Percentiles rank a stretch among this genome's conserved stretches.
Conservation (phyloP, 2,888 invertebrate genomes). For the Subacronicta megacephala region DNA sequence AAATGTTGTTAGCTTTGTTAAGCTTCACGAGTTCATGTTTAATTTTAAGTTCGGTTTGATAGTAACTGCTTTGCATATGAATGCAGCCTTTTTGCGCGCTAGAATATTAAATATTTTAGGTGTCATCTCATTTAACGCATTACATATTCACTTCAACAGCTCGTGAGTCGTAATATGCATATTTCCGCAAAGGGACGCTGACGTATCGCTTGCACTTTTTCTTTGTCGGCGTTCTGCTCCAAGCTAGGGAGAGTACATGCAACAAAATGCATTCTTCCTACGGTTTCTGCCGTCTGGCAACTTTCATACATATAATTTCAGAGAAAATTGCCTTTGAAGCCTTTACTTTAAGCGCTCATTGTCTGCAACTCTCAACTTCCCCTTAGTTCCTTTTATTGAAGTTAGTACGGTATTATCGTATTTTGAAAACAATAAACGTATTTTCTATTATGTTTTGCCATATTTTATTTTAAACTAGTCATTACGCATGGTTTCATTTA, state of each 20-base stretch:
- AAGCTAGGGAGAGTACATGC: constrained; percentile 46
- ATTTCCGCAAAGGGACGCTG: constrained; percentile 56
- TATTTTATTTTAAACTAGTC: constrained; percentile 24
- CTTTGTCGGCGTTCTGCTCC: constrained; percentile 61
- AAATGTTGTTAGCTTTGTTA: constrained; percentile 22
- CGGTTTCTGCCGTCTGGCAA: constrained; percentile 68
- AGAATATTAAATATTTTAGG: constrained; percentile 24
- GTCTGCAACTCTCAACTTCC: constrained; percentile 55
- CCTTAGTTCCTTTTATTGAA: constrained; percentile 41
- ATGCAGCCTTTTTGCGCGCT: not conserved
- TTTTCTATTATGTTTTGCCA: constrained; percentile 25
- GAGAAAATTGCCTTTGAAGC: constrained; percentile 67
- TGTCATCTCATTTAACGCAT: constrained; percentile 43
- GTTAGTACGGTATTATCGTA: constrained; percentile 37
- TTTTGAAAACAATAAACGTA: constrained; percentile 43
- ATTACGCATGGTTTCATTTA: no score
- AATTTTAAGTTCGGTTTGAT: not conserved
- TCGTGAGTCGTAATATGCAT: constrained; percentile 53
- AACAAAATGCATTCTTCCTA: constrained; percentile 68
- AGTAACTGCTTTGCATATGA: not conserved
- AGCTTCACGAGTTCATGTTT: constrained; percentile 5
- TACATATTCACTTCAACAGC: constrained; percentile 44
- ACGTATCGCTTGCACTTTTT: constrained; percentile 68
- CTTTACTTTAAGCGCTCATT: constrained; percentile 59
- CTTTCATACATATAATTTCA: constrained; percentile 72